Conservation (phyloP, 2,113 vertebrate genomes). For the Syngnathus scovelli region DNA sequence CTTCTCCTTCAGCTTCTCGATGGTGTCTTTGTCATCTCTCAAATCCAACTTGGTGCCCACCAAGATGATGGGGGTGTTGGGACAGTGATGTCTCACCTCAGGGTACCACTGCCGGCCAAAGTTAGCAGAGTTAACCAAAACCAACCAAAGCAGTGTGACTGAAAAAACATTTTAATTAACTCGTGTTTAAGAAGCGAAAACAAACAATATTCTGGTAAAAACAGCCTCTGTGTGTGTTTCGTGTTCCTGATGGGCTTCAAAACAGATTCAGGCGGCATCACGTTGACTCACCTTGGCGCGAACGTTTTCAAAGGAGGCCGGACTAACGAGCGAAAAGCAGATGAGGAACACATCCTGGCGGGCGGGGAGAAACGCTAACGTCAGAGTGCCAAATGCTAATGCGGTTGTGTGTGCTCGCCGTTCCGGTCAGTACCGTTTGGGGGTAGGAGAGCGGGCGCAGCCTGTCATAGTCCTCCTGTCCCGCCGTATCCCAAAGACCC, state of each 20-base stretch:
- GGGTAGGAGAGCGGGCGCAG: constrained; percentile 9
- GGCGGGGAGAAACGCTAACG: constrained; percentile 34
- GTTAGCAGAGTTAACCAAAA: too few relatives aligned
- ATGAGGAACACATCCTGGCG: constrained; percentile 94
- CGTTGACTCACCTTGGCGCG: constrained; percentile 84
- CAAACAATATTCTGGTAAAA: too few relatives aligned
- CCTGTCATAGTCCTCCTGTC: constrained; percentile 10
- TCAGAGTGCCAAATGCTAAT: constrained; percentile 3
- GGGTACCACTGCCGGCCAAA: constrained; percentile 83
- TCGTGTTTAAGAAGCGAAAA: too few relatives aligned
- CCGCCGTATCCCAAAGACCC: constrained; percentile 18
- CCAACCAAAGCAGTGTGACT: too few relatives aligned
- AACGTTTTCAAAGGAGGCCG: constrained; percentile 98
- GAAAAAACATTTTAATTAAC: too few relatives aligned
- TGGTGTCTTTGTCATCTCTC: constrained; percentile 96
- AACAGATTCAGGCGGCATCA: neutral
- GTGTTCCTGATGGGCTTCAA: neutral
- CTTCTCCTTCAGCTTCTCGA: constrained; percentile 96
- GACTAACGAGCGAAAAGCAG: constrained; percentile 97
- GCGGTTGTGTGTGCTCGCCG: neutral
- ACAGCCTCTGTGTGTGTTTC: too few relatives aligned
- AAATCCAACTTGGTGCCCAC: constrained; percentile 96
- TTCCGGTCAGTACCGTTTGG: neutral
- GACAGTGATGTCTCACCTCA: constrained; percentile 94
- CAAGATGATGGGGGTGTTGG: constrained; percentile 94